phyloP scores from a whole-genome alignment of 2,797 vertebrate genomes.

The Bovichtus variegatus region DNA sequence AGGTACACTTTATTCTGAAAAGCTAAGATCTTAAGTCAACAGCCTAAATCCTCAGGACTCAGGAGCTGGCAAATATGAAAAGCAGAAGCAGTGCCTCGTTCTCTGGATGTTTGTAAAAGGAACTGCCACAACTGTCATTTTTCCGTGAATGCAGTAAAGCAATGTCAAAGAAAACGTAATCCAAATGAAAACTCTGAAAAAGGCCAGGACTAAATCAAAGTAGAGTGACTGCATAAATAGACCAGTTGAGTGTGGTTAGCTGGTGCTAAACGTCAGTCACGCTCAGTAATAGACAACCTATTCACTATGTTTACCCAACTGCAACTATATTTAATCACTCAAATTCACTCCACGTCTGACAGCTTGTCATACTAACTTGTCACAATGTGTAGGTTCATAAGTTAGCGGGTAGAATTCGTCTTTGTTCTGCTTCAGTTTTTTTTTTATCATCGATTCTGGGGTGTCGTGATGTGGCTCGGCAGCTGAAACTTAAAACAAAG shows the following conservation, averaged over 20 bases:
- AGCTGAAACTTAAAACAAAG: too few relatives aligned
- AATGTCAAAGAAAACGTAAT: constrained; percentile 48
- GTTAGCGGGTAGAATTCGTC: not conserved
- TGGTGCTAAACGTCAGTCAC: constrained; percentile 47
- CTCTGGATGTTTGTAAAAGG: constrained; percentile 44
- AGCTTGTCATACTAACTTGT: constrained; percentile 2
- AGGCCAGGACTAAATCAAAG: constrained; percentile 45
- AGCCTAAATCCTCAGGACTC: constrained; percentile 39
- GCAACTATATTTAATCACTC: constrained; percentile 46
- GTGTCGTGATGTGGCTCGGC: too few relatives aligned
- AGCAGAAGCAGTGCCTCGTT: constrained; percentile 27
- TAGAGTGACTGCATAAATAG: constrained; percentile 38
- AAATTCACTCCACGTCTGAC: constrained; percentile 26
- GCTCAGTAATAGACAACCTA: constrained; percentile 32
- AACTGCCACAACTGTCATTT: constrained; percentile 45
- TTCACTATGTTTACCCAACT: constrained; percentile 29
- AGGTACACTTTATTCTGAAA: constrained; percentile 53
- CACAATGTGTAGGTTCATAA: constrained; percentile 6
- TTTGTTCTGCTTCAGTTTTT: too few relatives aligned
- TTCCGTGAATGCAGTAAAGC: constrained; percentile 31
- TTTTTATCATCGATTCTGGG: too few relatives aligned
- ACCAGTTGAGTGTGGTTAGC: constrained; percentile 46
- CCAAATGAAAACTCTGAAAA: constrained; percentile 43
- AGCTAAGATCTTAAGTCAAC: constrained; percentile 42
- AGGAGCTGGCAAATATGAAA: constrained; percentile 34